These are phyloP conservation scores for Cyprinodon diabolis DNA, from an alignment of 2,797 vertebrate species.

Conservation along the genomic window DNA sequence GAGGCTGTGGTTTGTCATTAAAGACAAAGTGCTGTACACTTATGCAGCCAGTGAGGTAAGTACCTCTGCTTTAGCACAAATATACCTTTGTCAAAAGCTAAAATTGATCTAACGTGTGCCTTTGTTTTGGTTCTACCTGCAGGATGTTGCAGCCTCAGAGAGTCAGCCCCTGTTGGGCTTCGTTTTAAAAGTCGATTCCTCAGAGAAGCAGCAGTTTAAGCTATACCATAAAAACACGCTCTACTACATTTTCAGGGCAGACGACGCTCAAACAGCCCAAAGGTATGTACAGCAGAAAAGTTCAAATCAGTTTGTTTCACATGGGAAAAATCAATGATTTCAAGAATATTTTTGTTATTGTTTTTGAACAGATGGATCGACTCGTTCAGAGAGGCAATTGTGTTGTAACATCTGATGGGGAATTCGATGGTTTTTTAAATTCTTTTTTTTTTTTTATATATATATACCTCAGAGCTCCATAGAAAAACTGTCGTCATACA, in stretches of 20 bases:
- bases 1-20: constrained; percentile 97
- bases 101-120: not conserved
- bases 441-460: not conserved
- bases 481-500: constrained; percentile 17
- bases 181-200: constrained; percentile 81
- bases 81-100: not conserved
- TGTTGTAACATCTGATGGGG: constrained; percentile 77
- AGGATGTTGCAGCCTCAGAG: constrained; percentile 96
- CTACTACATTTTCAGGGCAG: constrained; percentile 92
- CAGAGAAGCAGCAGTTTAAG: constrained; percentile 85
- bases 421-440: not conserved
- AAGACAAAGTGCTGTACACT: constrained; percentile 96
- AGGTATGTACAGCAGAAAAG: constrained; percentile 84
- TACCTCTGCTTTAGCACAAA: not conserved
- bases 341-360: not conserved
- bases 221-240: constrained; percentile 93
- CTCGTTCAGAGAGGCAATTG: constrained; percentile 90
- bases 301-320: too few relatives aligned
- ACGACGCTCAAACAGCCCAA: constrained; percentile 86
- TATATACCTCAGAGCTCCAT: constrained; percentile 47
- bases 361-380: constrained; percentile 88
- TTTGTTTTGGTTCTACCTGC: constrained; percentile 15
- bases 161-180: constrained; percentile 96
- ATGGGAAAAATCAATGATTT: not conserved
- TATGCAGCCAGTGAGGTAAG: constrained; percentile 98